phyloP scores from a whole-genome alignment of 1,140 invertebrate genomes.

The Euschistus heros region DNA sequence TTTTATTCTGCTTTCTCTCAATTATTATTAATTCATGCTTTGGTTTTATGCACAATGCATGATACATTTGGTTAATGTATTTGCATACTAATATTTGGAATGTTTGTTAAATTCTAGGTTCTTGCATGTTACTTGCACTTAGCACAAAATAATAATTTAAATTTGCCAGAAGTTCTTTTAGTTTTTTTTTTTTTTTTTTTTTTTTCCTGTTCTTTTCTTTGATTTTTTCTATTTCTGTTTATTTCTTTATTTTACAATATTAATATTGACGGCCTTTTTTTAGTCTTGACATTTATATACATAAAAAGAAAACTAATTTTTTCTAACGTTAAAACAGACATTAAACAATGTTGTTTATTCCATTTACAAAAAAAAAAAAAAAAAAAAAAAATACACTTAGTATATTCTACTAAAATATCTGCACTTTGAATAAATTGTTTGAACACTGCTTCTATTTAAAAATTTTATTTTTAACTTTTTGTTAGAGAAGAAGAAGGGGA shows the following conservation, averaged over 20 bases:
- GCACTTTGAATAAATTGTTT: too few relatives aligned
- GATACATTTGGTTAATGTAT: conserved; percentile 20
- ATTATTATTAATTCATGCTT: conserved; percentile 18
- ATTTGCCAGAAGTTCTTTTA: not conserved
- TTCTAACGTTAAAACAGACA: conserved; percentile 5
- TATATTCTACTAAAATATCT: too few relatives aligned
- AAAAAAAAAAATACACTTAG: not conserved
- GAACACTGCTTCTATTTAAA: too few relatives aligned
- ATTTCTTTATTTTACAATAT: too few relatives aligned
- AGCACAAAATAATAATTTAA: conserved; percentile 8
- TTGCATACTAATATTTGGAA: conserved; percentile 22
- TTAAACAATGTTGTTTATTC: not conserved
- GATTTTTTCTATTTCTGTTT: too few relatives aligned
- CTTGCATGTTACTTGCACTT: conserved; percentile 20
- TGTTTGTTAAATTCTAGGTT: conserved; percentile 15
- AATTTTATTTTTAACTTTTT: too few relatives aligned
- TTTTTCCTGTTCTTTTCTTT: too few relatives aligned
- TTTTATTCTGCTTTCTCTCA: conserved; percentile 12
- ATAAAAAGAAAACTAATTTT: not conserved
- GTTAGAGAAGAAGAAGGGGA: too few relatives aligned
- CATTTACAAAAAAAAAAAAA: not conserved
- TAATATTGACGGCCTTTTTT: not conserved
- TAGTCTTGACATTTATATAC: not conserved
- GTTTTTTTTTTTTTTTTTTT: too few relatives aligned
- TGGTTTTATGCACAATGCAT: conserved; percentile 24